Base-by-base conservation (phyloP, 2,113 vertebrate genomes). In the Loxodonta africana region DNA sequence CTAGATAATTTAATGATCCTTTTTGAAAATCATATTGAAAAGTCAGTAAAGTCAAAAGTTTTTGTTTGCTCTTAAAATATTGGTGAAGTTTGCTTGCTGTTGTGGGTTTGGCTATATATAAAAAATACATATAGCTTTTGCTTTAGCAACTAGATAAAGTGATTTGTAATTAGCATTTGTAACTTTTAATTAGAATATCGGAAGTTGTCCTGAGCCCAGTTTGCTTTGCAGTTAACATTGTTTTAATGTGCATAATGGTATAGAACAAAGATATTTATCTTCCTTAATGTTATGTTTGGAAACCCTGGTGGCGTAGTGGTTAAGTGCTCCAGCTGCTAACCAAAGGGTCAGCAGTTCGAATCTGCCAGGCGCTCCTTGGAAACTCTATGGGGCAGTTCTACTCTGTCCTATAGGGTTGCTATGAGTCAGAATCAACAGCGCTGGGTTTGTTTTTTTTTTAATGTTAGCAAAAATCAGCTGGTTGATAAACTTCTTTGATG, bases 1-100 rank as follows among this genome's bases (percentile, higher is more conserved):
- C 46, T 78, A 44, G 30, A 41, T 94, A 62, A 95, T 96, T 95
- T 94, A 85, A 87, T 95, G 87, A 93, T 93, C 73, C 33, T 91
- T 73, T 90, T 94, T 83, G 94, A 96, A 96, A 94, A 88, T 71
- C 18, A 33, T 83, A 87, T 12, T 74, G 62, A 90, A 95, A 95
- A 92, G 65, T 44, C 76, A 71, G 33, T 82, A 5, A 67, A 26
- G 28, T 30, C 15, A 73, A 90, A 85, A 41, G 41, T 81, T 92
- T 87, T 89, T 25, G 53, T 15, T 87, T 85, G 26, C 33, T 96
- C 95, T 94, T 87, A 53, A 91, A 73, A 71, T 69, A 6, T 57
- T 93, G 41, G 46, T 93, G 74, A 78, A 82, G 90, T 90, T 82
- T 88, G 80, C 44, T 87, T 92, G 57, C 80, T 94, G 91, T 77